Percentiles rank a stretch among this genome's conserved stretches.
Evolutionary conservation across 2,113 vertebrate species (phyloP).

Genomic region (Diadophis punctatus): DNA sequence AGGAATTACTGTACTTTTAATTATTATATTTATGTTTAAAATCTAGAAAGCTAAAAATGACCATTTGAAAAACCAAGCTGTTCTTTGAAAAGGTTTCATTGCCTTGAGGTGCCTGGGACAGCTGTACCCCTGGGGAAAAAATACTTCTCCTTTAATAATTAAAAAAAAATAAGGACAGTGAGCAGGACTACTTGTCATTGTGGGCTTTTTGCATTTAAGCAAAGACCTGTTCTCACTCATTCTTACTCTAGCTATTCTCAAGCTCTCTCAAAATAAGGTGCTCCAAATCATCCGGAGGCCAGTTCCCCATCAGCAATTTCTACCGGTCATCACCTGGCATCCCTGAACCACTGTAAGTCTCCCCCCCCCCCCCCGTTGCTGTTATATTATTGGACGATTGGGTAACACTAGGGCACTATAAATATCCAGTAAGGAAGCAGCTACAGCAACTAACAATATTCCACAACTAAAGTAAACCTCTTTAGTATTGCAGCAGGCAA

Average conservation of each 20-base stretch:
- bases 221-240: background rate
- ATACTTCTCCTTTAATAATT: background rate
- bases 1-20: background rate
- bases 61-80: background rate
- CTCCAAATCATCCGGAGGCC: background rate
- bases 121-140: background rate
- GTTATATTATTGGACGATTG: background rate
- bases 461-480: conserved; percentile 38
- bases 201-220: background rate
- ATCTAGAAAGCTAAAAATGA: background rate
- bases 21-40: background rate
- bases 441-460: conserved; percentile 12
- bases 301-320: background rate
- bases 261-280: background rate
- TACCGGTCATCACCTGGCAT: background rate
- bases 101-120: background rate
- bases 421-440: background rate
- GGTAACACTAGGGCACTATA: background rate
- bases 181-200: background rate
- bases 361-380: background rate
- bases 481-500: background rate
- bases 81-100: background rate
- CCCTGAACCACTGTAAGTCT: background rate
- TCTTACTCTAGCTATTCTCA: background rate
- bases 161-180: background rate